These are phyloP conservation scores for Platycnemis pennipes DNA, from an alignment of 2,888 invertebrate genomes.

Conservation along the genomic window DNA sequence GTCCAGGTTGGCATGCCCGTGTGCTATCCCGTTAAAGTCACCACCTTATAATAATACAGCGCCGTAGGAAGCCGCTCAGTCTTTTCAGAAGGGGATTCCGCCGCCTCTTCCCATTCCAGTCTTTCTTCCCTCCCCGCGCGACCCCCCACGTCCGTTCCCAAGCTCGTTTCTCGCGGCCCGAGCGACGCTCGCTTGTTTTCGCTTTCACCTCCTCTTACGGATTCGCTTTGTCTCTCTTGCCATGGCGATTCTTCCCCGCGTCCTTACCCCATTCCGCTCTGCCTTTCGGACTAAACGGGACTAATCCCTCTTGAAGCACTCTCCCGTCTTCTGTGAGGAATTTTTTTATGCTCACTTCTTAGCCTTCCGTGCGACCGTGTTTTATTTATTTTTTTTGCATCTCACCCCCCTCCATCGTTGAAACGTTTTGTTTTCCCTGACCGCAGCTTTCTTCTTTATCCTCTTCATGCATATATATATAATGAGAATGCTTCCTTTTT, in stretches of 20 bases:
- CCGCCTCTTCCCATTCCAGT: too few relatives aligned
- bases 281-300: not conserved
- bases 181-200: not conserved
- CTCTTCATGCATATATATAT: too few relatives aligned
- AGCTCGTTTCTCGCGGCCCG: not conserved
- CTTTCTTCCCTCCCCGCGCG: not conserved
- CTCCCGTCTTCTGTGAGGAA: too few relatives aligned
- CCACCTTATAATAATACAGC: too few relatives aligned
- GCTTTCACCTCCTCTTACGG: constrained; percentile 35
- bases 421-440: not conserved
- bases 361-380: not conserved
- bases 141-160: constrained; percentile 20
- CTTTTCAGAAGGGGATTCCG: too few relatives aligned
- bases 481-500: not conserved
- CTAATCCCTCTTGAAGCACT: not conserved
- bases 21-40: too few relatives aligned
- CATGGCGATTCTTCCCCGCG: not conserved
- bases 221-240: constrained; percentile 2
- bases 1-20: too few relatives aligned
- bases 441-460: not conserved
- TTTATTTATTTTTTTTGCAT: not conserved
- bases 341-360: not conserved
- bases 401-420: not conserved
- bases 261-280: not conserved
- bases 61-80: too few relatives aligned